Evolutionary conservation across 2,797 vertebrate species (phyloP), one percentile per base, ranked within the genome.

Genomic region (Smutsia temminckii): DNA sequence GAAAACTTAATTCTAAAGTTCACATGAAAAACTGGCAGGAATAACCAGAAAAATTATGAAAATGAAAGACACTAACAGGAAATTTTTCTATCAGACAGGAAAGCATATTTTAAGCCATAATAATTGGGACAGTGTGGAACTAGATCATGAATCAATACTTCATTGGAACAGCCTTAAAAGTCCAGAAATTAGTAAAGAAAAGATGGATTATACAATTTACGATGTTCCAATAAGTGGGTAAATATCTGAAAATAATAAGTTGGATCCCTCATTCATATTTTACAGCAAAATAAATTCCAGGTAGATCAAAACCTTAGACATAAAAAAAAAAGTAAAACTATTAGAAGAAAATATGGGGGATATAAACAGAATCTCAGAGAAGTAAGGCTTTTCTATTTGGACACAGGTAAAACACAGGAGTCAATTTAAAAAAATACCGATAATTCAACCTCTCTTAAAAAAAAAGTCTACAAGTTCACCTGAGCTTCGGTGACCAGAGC

Each of bases 201-300:
- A 75, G 46, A 89, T 49, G 32, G n/a, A 64, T n/a, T 75, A 75
- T 0, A 55, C 16, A 95, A 68, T 68, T 79, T 10, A 23, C 25
- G 34, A 74, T 68, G 21, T 61, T 68, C 23, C n/a, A 74, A 23
- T 84, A 72, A 81, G 55, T 66, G 4, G 40, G 29, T 6, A 87
- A 51, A 40, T 18, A 66, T 57, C 49, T 87, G 63, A 84, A 96
- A 91, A 96, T 86, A 91, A 55, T 46, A 91, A 59, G 23, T 93
- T 84, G 25, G 29, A 74, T 85, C 14, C 17, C 46, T 83, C 49
- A 49, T 86, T 93, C 42, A 86, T 71, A 87, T 69, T 95, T 93
- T 51, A 94, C 2, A 86, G 74, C 16, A 64, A 92, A 95, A 94
- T 18, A 71, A 94, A 85, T 92, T 90, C 18, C 16, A 86, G 18